These are phyloP conservation scores for Drosophila subsilvestris DNA, from an alignment of 2,888 invertebrate genomes.

Conservation along the genomic window DNA sequence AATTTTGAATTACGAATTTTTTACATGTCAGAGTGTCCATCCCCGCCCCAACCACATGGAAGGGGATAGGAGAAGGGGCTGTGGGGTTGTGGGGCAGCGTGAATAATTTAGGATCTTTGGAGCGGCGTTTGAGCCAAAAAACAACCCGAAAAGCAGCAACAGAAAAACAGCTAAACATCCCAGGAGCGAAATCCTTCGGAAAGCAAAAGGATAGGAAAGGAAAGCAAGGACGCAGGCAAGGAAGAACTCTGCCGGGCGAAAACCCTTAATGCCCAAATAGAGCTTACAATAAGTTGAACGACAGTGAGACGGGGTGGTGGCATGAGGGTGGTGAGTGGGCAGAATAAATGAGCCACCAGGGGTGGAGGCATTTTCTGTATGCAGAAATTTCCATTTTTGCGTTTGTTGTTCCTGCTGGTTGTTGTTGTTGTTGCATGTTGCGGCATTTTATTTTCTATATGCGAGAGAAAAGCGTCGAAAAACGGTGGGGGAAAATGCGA, in stretches of 20 bases:
- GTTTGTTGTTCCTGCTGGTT: conserved; percentile 40
- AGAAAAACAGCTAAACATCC: conserved; percentile 34
- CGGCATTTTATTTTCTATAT: conserved; percentile 79
- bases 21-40: conserved; percentile 64
- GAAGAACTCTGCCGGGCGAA: conserved; percentile 31
- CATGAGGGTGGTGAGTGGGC: conserved; percentile 2
- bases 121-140: conserved; percentile 51
- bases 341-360: conserved; percentile 58
- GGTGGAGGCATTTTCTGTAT: conserved; percentile 60
- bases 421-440: conserved; percentile 55
- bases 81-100: conserved; percentile 38
- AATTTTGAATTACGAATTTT: conserved; percentile 80
- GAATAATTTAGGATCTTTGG: conserved; percentile 73
- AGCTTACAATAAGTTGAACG: conserved; percentile 63
- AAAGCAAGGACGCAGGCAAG: conserved; percentile 16
- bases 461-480: conserved; percentile 50
- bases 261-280: conserved; percentile 77
- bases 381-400: conserved; percentile 52
- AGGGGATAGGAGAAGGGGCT: conserved; percentile 5
- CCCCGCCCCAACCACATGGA: conserved; percentile 5
- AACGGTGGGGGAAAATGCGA: conserved; percentile 36
- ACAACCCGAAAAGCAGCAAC: conserved; percentile 31
- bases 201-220: too few species aligned
- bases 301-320: conserved; percentile 18
- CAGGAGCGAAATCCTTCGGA: conserved; percentile 33